Conservation (phyloP, 64 coral and sea anemone species). For the Actinia equina region DNA sequence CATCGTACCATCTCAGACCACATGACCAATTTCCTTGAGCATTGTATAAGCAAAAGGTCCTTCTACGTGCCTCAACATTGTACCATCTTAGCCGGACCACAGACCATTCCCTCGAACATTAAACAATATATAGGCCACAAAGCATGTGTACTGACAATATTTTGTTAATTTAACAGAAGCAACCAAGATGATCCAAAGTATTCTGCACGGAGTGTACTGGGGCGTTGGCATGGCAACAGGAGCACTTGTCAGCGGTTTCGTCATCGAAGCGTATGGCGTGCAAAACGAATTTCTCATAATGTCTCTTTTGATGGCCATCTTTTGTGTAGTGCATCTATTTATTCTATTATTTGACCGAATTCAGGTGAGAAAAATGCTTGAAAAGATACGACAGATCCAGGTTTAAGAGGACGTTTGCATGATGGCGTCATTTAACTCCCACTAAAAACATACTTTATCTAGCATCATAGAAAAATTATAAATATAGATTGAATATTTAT, state of each 20-base stretch:
- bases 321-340: constrained; percentile 55
- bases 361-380: not conserved
- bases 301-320: constrained; percentile 33
- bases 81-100: no score
- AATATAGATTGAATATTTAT: no score
- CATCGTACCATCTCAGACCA: no score
- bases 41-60: no score
- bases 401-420: no score
- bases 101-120: no score
- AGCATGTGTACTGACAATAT: not conserved
- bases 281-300: constrained; percentile 51
- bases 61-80: no score
- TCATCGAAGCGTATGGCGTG: constrained; percentile 47
- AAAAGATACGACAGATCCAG: no score
- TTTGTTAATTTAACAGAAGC: constrained; percentile 37
- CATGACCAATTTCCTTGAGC: no score
- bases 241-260: constrained; percentile 67
- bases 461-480: no score
- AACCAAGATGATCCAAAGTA: constrained; percentile 69
- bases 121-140: not conserved
- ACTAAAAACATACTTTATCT: no score
- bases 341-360: constrained; percentile 56
- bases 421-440: no score
- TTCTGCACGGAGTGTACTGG: constrained; percentile 87
- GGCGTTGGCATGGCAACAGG: constrained; percentile 83